Evolutionary conservation across 2,113 vertebrate genomes (phyloP), one percentile per base, ranked within the genome.

Genomic region (Nesogale talazaci): DNA sequence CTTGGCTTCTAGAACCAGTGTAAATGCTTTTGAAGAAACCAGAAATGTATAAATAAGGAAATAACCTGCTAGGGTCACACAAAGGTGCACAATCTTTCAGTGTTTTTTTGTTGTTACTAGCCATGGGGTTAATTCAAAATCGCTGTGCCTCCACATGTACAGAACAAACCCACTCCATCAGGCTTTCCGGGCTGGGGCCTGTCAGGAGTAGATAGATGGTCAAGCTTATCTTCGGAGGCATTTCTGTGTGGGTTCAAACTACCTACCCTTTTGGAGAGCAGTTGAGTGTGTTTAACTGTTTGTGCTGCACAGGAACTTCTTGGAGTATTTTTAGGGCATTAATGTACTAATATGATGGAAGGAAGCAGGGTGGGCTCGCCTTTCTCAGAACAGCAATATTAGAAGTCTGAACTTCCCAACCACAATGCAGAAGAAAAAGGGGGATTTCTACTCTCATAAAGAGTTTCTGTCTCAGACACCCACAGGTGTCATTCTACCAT

Each of bases 31-130:
- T 83, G 46, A 85, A 42, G 70, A 91, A 80, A 40, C 31, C 40
- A 8, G n/a, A 23, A 92, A 72, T 83, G 2, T 65, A 36, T 56
- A 77, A 88, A n/a, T 52, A 77, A 88, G 83, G 63, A 83, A 85
- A 4, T 86, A 90, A 70, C 2, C 10, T 76, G 14, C 57, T 74
- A 59, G 23, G 15, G 22, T 9, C 3, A 59, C 46, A 63, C 12
- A 27, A 88, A 57, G 9, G 70, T 8, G 0, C 19, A 87, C 36
- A 34, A 19, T 34, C 40, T 46, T 77, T 77, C 34, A 31, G 40
- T 72, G n/a, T 29, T 77, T 38, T 46, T 31, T 70, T 34, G 70
- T 72, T 40, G 22, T 72, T 72, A 16, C 19, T 36, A 22, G 34
- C 34, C 34, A 38, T 36, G 22, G 70, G 22, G 34, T 72, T 36